Evolutionary conservation across 2,113 vertebrate genomes (phyloP), one percentile per base, ranked within the genome.

Genomic region (Camelus dromedarius): DNA sequence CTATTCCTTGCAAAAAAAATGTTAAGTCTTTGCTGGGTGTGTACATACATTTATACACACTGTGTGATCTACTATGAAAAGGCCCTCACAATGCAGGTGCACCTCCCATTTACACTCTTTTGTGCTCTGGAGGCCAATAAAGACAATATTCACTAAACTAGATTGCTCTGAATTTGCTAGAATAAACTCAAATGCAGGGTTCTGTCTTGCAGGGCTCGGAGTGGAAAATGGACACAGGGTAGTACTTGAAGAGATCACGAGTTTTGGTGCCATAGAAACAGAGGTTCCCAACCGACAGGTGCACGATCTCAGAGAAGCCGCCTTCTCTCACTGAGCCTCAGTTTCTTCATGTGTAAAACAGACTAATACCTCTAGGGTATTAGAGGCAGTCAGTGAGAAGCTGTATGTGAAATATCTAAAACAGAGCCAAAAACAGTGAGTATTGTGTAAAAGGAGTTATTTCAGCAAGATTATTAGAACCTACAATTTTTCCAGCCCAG

Each of bases 231-330:
- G 28, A 32, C 42, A 90, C 0, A 11, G 48, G 67, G 15, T 18
- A 84, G 64, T 7, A 35, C 26, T n/a, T 2, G 5, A 42, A 80
- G 81, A 70, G 38, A 85, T 16, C 26, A 30, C 1, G 12, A 8
- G 42, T 19, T 70, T 38, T 7, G 2, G 9, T 46, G 14, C 62
- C 35, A 3, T 3, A 70, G 50, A 26, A 48, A 42, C 16, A 10
- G 3, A 35, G 11, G 9, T 28, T 19, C 20, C 62, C 20, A 64
- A 2, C 26, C 10, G 20, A 56, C 14, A 9, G 0, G 3, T 5
- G 26, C 22, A 1, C 19, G 22, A 67, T 26, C 46, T 50, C 4
- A 1, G 15, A 18, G 67, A 81, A 22, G 32, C 3, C 1, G 1
- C 24, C 9, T 18, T 30, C 3, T 13, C 10, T 16, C 64, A 54